Evolutionary conservation across 2,888 invertebrate species (phyloP).

Genomic region (Agrochola macilenta): DNA sequence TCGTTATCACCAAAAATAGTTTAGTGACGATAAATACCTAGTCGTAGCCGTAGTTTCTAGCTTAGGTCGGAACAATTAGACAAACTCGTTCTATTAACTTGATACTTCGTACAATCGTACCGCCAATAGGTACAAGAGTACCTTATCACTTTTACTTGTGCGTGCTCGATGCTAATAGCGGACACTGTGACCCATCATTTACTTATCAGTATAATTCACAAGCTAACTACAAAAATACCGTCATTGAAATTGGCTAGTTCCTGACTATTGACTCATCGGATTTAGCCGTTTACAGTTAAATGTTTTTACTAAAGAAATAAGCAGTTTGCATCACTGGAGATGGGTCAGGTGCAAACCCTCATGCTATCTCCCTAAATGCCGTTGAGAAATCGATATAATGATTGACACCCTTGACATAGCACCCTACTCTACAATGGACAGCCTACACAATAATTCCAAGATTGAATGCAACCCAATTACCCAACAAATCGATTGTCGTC

Average conservation of each 20-base stretch:
- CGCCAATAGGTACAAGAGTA: background rate
- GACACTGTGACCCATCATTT: constrained; percentile 27
- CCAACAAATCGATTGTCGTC: background rate
- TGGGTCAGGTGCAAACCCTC: constrained; percentile 6
- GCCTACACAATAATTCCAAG: background rate
- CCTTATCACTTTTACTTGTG: background rate
- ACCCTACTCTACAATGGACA: background rate
- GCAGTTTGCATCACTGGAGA: constrained; percentile 18
- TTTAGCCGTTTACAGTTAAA: constrained; percentile 12
- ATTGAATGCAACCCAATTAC: background rate
- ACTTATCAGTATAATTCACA: constrained; percentile 18
- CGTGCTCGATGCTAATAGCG: constrained; percentile 5
- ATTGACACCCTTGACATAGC: background rate
- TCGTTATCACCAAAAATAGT: background rate
- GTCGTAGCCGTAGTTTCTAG: background rate
- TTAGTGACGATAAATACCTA: background rate
- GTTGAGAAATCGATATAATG: constrained; percentile 16
- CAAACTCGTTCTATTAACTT: constrained; percentile 12
- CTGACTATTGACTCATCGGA: constrained; percentile 30
- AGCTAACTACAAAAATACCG: constrained; percentile 7
- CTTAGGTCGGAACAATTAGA: constrained; percentile 9
- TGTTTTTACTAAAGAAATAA: constrained; percentile 23
- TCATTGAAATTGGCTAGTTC: constrained; percentile 31
- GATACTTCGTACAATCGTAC: background rate
- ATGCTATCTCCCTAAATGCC: background rate